A percentile compares a stretch with the other conserved stretches of the same genome.
Evolutionary conservation across 2,113 vertebrate genomes (phyloP).

Genomic region (Clarias gariepinus): DNA sequence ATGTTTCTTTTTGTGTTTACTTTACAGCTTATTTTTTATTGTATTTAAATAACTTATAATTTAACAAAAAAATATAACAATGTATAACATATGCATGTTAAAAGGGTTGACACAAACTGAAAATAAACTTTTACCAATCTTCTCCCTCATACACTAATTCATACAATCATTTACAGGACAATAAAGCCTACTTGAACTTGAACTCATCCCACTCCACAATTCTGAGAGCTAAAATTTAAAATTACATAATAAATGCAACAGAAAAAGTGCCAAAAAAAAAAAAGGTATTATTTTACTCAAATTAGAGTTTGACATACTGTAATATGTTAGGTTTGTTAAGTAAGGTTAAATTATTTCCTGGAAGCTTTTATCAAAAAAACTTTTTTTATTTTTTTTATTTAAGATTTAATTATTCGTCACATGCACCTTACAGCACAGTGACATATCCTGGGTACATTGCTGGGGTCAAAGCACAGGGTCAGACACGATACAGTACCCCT

Average conservation of each 20-base stretch:
- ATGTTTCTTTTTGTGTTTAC: background rate
- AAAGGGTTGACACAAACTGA: background rate
- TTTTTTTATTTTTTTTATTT: too few species aligned
- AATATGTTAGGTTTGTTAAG: background rate
- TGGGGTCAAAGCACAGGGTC: too few species aligned
- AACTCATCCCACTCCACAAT: background rate
- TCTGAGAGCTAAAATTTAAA: background rate
- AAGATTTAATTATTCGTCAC: too few species aligned
- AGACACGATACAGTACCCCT: too few species aligned
- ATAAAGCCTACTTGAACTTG: too few species aligned
- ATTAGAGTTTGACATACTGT: background rate
- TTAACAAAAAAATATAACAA: background rate
- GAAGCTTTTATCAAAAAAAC: background rate
- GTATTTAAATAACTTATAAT: background rate
- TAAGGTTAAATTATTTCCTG: background rate
- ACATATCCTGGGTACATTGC: too few species aligned
- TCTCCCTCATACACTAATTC: too few species aligned
- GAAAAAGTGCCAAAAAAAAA: background rate
- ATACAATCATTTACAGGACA: too few species aligned
- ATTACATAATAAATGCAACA: background rate
- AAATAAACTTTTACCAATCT: background rate
- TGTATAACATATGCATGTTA: background rate
- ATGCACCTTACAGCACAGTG: too few species aligned
- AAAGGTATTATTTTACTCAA: background rate
- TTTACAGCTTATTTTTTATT: constrained; percentile 11